Conservation (phyloP, 2,797 vertebrate genomes). For the Rhabdophis nuchalis region DNA sequence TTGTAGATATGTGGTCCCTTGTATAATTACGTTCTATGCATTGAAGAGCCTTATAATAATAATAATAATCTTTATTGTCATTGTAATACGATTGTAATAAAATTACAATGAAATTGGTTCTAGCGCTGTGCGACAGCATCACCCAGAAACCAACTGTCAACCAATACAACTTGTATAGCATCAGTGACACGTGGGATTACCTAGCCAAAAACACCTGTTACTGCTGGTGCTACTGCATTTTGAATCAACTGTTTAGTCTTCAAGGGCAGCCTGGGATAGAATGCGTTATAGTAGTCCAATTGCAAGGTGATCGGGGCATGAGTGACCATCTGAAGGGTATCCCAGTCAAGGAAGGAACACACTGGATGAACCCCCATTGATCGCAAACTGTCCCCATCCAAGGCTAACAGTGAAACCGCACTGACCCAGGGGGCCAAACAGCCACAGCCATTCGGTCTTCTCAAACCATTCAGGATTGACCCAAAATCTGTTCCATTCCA, state of each 20-base stretch:
- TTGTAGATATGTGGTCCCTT: background rate
- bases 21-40: background rate
- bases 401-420: background rate
- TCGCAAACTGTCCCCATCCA: background rate
- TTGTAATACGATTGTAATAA: no score
- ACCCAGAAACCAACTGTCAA: background rate
- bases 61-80: no score
- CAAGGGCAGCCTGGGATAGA: background rate
- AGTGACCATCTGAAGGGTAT: background rate
- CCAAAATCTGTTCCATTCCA: background rate
- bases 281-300: background rate
- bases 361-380: background rate
- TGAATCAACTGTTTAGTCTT: background rate
- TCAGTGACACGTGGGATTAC: background rate
- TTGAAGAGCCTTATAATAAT: background rate
- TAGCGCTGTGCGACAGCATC: no score
- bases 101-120: no score
- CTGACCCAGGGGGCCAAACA: background rate
- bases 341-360: background rate
- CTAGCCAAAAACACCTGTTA: background rate
- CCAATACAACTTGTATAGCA: background rate
- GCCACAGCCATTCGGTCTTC: background rate
- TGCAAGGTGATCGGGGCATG: background rate
- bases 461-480: background rate
- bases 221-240: background rate